phyloP scores from a whole-genome alignment of 2,888 invertebrate species.

The Ommatoiulus sabulosus region DNA sequence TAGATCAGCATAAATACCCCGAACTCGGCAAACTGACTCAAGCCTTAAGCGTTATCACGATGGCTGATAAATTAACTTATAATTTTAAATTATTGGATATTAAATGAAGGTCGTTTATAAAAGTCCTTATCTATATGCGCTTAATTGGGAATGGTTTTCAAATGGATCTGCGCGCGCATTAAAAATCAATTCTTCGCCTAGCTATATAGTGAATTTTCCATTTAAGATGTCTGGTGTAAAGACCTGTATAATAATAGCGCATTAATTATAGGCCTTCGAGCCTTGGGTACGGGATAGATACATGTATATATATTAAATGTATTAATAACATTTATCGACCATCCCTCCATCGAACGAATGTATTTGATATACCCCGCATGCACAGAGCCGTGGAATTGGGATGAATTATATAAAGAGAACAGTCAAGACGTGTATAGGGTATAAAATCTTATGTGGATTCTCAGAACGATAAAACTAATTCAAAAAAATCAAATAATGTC shows the following conservation, averaged over 20 bases:
- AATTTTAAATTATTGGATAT: constrained; percentile 36
- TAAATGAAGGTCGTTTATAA: constrained; percentile 13
- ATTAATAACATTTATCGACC: constrained; percentile 43
- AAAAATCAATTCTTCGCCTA: constrained; percentile 28
- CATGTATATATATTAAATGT: not conserved
- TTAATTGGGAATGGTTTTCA: not conserved
- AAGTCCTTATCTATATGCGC: constrained; percentile 5
- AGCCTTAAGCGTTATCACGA: not conserved
- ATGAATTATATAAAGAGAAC: not conserved
- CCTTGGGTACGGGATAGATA: not conserved
- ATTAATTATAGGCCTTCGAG: constrained; percentile 21
- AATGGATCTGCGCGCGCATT: not conserved
- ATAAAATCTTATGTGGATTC: not conserved
- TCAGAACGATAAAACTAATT: not conserved
- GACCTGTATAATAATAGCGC: not conserved
- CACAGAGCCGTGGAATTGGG: not conserved
- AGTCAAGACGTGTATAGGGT: not conserved
- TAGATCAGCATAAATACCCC: not conserved
- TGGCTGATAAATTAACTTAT: constrained; percentile 10
- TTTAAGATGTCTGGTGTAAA: constrained; percentile 7
- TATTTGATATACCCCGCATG: not conserved
- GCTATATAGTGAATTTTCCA: not conserved
- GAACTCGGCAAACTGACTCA: not conserved
- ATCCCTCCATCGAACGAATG: not conserved
- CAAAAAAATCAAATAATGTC: not conserved